Evolutionary conservation across 2,888 invertebrate species (phyloP), one percentile per base, ranked within the genome.

Genomic region (Pollenia angustigena): DNA sequence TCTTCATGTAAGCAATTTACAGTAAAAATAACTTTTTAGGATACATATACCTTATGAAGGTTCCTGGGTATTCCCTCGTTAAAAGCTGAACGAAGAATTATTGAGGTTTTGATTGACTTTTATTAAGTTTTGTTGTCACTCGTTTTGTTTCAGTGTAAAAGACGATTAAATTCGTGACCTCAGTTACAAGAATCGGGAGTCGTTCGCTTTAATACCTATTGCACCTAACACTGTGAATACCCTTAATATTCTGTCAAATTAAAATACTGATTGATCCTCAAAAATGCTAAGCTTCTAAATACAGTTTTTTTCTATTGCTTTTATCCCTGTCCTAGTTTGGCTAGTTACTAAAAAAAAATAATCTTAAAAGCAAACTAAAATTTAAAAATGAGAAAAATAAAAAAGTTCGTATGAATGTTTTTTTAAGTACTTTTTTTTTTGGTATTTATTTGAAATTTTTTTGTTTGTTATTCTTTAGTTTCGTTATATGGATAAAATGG

Each of bases 381-480:
- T 46, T 11, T 14, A 52, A 52, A 58, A 78, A 50, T 80, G 79
- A 85, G 72, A 52, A 60, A 72, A 62, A 78, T 75, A 76, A 84
- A 81, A 78, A 78, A 52, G n/a, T 75, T 82, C 75, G 68, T 60
- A 68, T 79, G 74, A 85, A 80, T 80, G 74, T 71, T 83, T 76
- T 23, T 82, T 87, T 87, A 87, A 87, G 87, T 87, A 87, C 84
- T 66, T 87, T 87, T 86, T 75, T 75, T 79, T 82, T 74, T 81
- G 71, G 72, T 81, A 81, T 84, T 81, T 81, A 84, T 87, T 87
- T 86, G 46, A 66, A 76, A 52, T 71, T 75, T 60, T 58, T 64
- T 82, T 84, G 50, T 72, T 71, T 48, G 10, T 71, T 52, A 32
- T 60, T 60, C 40, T 40, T 52, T 78, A 69, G 42, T 42, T 82